Evolutionary conservation across 2,888 invertebrate species (phyloP), one percentile per base, ranked within the genome.

Genomic region (Aporophyla lueneburgensis): DNA sequence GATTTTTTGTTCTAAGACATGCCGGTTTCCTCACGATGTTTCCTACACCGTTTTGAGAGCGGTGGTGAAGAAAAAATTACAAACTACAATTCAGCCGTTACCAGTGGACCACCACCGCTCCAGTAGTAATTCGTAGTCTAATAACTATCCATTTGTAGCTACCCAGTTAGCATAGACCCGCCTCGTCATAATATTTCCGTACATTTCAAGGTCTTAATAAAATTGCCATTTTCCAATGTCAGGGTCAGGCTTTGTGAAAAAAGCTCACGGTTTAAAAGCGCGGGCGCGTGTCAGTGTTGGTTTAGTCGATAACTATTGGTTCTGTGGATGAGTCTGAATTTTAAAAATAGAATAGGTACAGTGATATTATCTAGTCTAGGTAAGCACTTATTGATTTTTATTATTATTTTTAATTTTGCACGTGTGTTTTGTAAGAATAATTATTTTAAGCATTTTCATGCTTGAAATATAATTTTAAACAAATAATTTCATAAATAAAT

Each of bases 251-350:
- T 74, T 84, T 40, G 81, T 86, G 82, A 89, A 90, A 91, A 91
- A 90, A 90, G 83, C 78, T 86, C 74, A 80, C 54, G 74, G 87
- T 85, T 92, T 93, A 93, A 88, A 93, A 93, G 88, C 87, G 80
- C 80, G 86, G 77, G 81, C 89, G 82, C 84, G 75, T 86, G 84
- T 88, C 86, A 74, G 80, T 85, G 89, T 86, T 89, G 87, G 92
- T 90, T 93, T 93, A 93, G 93, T 93, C 85, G 85, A 80, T 84
- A 84, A 74, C 54, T 75, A 88, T 82, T 84, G 72, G 87, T 90
- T 81, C 86, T 71, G 85, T 89, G 80, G 88, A 91, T 91, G 90
- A 86, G 89, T 81, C 83, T 51, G 68, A 46, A 83, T 65, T 80
- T 24, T 5, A 49, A 65, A 78, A 65, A 81, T 76, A 67, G 49